Evolutionary conservation across 1,140 invertebrate genomes (phyloP).

Genomic region (Coenobita brevimanus): DNA sequence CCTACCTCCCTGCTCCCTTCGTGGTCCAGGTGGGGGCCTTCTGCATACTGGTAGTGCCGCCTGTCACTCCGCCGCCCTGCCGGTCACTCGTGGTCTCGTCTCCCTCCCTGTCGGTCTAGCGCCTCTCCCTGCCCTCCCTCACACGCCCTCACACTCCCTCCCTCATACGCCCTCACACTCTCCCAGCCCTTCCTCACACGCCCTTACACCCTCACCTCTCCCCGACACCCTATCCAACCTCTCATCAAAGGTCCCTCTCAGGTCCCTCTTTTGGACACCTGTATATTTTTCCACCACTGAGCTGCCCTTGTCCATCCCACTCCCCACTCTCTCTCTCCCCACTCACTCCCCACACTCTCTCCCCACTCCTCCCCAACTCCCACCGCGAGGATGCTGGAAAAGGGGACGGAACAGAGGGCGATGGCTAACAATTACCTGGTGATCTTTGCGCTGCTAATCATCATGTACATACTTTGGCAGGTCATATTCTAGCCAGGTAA

Average conservation of each 20-base stretch:
- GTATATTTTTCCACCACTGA: background rate
- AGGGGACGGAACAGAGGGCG: constrained; percentile 58
- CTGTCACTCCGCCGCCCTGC: background rate
- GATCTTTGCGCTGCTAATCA: constrained; percentile 50
- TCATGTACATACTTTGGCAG: constrained; percentile 54
- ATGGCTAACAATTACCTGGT: constrained; percentile 61
- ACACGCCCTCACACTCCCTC: background rate
- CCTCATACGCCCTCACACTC: background rate
- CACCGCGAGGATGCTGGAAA: constrained; percentile 35
- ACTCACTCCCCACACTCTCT: background rate
- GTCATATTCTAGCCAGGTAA: constrained; percentile 53
- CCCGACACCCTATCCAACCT: background rate
- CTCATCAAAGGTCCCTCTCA: background rate
- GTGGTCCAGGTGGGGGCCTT: constrained; percentile 19
- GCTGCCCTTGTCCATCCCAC: background rate
- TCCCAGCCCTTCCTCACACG: background rate
- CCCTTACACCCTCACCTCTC: background rate
- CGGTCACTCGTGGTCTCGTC: background rate
- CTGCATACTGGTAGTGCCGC: constrained; percentile 6
- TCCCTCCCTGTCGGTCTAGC: background rate
- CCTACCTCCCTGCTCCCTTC: background rate
- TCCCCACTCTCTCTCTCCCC: background rate
- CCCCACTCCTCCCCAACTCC: background rate
- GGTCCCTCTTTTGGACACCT: no score
- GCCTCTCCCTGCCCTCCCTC: background rate